Evolutionary conservation across 2,797 vertebrate genomes (phyloP).

Genomic region (Myotis vivesi): DNA sequence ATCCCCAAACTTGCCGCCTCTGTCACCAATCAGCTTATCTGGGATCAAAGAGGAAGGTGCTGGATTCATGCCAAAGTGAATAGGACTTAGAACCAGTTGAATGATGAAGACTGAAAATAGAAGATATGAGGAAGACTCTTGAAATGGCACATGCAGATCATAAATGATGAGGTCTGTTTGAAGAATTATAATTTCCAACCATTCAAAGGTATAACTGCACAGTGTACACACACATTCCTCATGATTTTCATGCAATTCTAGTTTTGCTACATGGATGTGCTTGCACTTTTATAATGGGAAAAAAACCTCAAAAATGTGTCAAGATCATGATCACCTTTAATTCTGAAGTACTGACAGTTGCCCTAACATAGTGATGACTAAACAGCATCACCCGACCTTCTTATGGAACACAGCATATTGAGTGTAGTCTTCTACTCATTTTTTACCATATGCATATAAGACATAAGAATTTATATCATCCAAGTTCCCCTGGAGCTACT

Average conservation of each 20-base stretch:
- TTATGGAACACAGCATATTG: accelerated
- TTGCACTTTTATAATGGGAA: background rate
- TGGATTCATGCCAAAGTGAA: background rate
- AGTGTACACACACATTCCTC: background rate
- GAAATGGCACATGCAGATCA: background rate
- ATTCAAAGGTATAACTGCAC: background rate
- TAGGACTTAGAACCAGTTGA: background rate
- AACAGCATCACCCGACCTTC: too few species aligned
- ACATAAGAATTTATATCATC: background rate
- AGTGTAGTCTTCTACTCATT: background rate
- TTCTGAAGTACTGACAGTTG: background rate
- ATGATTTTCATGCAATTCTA: background rate
- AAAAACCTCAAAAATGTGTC: background rate
- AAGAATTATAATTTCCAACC: background rate
- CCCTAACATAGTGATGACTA: too few species aligned
- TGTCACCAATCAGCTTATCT: background rate
- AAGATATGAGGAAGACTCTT: too few species aligned
- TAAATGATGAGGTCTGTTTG: background rate
- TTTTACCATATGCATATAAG: background rate
- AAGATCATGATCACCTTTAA: background rate
- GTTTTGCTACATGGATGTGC: background rate
- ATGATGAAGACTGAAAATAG: background rate
- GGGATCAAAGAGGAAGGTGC: background rate
- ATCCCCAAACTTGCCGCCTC: accelerated
- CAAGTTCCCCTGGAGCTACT: background rate